Conservation (phyloP, 1,140 invertebrate genomes). For the Kradibia gibbosae region DNA sequence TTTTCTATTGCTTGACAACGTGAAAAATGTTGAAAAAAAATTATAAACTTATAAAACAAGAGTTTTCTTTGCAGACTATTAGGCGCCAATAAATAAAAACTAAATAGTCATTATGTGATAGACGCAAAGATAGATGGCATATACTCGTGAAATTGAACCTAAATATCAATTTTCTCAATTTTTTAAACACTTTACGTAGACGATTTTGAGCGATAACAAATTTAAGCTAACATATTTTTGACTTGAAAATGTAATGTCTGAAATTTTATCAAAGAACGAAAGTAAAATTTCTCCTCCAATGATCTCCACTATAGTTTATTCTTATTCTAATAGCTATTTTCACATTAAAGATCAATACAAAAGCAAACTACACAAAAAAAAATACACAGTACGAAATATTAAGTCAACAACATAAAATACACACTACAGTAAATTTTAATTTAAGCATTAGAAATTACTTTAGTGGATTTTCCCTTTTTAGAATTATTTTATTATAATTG, state of each 20-base stretch:
- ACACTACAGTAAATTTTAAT: too few species aligned
- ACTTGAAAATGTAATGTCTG: too few species aligned
- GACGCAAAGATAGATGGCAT: not conserved
- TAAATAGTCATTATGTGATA: not conserved
- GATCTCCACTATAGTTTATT: not conserved
- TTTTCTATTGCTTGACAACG: not conserved
- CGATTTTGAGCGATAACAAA: too few species aligned
- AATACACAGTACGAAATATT: too few species aligned
- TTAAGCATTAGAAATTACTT: too few species aligned
- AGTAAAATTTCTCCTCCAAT: not conserved
- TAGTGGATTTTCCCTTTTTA: not conserved
- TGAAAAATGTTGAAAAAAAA: not conserved
- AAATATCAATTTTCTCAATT: not conserved
- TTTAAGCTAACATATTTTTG: too few species aligned
- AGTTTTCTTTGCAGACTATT: not conserved
- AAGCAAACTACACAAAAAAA: not conserved
- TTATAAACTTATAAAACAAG: not conserved
- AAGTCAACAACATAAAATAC: too few species aligned
- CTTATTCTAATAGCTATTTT: not conserved
- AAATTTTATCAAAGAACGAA: not conserved
- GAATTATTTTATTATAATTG: slow-evolving; percentile 25
- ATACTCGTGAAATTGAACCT: not conserved
- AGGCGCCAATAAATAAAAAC: not conserved
- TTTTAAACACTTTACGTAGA: too few species aligned
- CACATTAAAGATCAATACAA: not conserved